Percentiles rank a stretch among this genome's conserved stretches.
These are phyloP conservation scores for Labia minor DNA, from an alignment of 2,888 invertebrate genomes.

Conservation along the genomic window DNA sequence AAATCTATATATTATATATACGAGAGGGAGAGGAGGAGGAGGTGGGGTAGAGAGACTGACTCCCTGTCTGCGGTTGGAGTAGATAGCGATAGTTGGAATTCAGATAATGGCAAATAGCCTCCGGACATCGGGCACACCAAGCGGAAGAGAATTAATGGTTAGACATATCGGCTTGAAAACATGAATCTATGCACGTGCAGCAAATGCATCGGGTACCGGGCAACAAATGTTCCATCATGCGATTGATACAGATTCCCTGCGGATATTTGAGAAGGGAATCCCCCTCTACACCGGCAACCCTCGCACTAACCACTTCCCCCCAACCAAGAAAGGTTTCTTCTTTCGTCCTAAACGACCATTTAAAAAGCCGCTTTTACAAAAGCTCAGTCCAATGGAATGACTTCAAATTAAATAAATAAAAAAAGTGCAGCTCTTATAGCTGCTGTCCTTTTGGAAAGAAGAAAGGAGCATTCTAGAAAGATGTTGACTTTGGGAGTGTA, in stretches of 20 bases:
- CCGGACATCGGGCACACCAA: too few species aligned
- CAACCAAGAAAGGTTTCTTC: not conserved
- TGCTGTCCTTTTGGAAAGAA: not conserved
- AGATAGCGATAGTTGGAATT: too few species aligned
- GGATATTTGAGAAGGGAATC: not conserved
- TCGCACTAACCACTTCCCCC: too few species aligned
- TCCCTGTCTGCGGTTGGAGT: too few species aligned
- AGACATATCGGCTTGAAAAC: not conserved
- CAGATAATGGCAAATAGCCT: too few species aligned
- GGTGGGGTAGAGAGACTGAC: too few species aligned
- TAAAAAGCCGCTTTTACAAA: not conserved
- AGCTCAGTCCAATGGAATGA: not conserved
- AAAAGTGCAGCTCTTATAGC: not conserved
- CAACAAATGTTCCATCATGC: not conserved
- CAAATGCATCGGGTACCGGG: not conserved
- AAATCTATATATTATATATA: too few species aligned
- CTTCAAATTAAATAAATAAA: conserved; percentile 5
- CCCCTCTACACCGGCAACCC: not conserved
- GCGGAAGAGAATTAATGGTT: not conserved
- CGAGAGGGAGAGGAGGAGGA: too few species aligned
- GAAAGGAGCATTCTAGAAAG: not conserved
- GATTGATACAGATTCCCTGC: not conserved
- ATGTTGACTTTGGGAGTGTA: not conserved
- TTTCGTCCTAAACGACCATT: not conserved
- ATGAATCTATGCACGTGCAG: not conserved